Conservation (phyloP, 2,113 vertebrate genomes). For the Theristicus caerulescens region DNA sequence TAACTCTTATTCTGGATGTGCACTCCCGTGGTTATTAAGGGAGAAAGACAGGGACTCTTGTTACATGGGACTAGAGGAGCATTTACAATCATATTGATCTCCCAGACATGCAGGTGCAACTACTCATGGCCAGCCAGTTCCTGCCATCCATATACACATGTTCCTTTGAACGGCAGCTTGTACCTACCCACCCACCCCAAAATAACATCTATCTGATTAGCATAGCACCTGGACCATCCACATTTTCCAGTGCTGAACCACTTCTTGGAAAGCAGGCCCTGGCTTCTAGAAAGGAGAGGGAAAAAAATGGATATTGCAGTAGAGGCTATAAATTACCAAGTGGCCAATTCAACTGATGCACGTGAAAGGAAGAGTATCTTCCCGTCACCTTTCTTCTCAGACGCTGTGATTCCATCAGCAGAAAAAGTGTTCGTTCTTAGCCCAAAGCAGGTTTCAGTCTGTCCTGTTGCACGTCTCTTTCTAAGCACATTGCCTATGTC, state of each 20-base stretch:
- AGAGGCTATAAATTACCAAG: slow-evolving; percentile 38
- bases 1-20: not conserved
- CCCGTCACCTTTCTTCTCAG: not conserved
- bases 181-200: slow-evolving; percentile 52
- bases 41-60: slow-evolving; percentile 7
- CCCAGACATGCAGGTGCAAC: slow-evolving; percentile 58
- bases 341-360: not conserved
- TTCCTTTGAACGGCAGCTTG: slow-evolving; percentile 47
- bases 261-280: slow-evolving; percentile 35
- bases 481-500: not conserved
- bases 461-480: not conserved
- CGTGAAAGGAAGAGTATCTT: not conserved
- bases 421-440: not conserved
- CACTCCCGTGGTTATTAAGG: not conserved
- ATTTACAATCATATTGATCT: slow-evolving; percentile 45
- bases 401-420: not conserved
- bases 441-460: not conserved
- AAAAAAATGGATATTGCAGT: not conserved
- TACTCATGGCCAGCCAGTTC: slow-evolving; percentile 56
- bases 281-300: not conserved
- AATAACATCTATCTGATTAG: slow-evolving; percentile 58
- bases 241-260: slow-evolving; percentile 28
- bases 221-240: slow-evolving; percentile 61
- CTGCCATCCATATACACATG: slow-evolving; percentile 52
- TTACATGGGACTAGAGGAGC: slow-evolving; percentile 1